Evolutionary conservation across 2,113 vertebrate genomes (phyloP).

Genomic region (Neotragus pygmaeus): DNA sequence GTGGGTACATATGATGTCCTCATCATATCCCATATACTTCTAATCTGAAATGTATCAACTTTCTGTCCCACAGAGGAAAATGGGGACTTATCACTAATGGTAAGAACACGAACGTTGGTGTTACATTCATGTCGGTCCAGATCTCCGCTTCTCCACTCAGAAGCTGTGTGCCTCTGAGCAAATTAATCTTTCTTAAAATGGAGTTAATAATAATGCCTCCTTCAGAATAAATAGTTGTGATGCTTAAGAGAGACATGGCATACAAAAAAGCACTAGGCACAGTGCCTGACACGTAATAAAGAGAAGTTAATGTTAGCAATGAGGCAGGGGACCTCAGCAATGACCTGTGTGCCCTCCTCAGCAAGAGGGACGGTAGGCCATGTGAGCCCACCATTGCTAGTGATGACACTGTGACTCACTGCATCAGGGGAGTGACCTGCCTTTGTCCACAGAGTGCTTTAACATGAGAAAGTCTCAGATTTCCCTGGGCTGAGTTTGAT

Average conservation of each 20-base stretch:
- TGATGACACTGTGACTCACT: neutral
- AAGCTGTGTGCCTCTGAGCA: neutral
- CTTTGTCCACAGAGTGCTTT: neutral
- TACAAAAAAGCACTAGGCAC: neutral
- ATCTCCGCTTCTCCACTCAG: neutral
- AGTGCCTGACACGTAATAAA: neutral
- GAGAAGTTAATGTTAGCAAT: neutral
- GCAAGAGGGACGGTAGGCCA: neutral
- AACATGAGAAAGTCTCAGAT: neutral
- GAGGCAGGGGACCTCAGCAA: neutral
- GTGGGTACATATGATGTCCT: neutral
- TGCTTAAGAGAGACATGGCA: neutral
- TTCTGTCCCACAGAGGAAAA: too few relatives aligned
- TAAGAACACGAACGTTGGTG: neutral
- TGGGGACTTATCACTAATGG: neutral
- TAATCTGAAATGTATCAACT: neutral
- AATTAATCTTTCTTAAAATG: neutral
- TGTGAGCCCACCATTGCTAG: neutral
- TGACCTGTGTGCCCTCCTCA: neutral
- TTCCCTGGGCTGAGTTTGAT: neutral
- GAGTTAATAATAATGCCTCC: neutral
- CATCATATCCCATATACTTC: neutral
- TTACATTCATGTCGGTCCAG: neutral
- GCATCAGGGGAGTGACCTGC: neutral
- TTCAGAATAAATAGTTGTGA: neutral